Conservation (phyloP, 1,140 invertebrate genomes). For the Ips typographus region DNA sequence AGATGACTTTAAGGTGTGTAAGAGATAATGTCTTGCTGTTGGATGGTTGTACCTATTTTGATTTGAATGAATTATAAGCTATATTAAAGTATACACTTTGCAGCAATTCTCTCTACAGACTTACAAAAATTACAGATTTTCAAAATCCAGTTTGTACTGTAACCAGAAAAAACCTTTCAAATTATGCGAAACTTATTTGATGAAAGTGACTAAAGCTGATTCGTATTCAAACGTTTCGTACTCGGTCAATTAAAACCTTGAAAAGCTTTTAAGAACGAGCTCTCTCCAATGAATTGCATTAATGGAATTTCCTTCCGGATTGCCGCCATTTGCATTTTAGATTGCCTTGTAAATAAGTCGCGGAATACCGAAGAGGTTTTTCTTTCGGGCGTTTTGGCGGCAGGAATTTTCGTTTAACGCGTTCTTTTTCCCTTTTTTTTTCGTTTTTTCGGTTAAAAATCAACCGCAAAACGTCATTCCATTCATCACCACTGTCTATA, state of each 20-base stretch:
- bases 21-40: no score
- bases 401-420: no score
- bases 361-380: constrained; percentile 24
- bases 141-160: no score
- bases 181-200: constrained; percentile 14
- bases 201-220: constrained; percentile 7
- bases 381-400: neutral
- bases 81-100: no score
- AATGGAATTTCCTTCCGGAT: constrained; percentile 21
- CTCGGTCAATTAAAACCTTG: constrained; percentile 27
- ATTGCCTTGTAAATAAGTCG: constrained; percentile 28
- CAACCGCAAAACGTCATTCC: neutral
- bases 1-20: no score
- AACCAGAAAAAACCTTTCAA: constrained; percentile 1
- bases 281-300: constrained; percentile 29
- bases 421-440: neutral
- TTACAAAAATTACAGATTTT: no score
- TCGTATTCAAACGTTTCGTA: constrained; percentile 18
- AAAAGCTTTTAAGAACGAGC: constrained; percentile 25
- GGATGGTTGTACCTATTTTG: no score
- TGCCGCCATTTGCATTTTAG: constrained; percentile 29
- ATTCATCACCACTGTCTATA: neutral
- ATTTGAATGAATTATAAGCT: no score
- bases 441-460: neutral
- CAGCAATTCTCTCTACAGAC: no score